A percentile compares a stretch with the other conserved stretches of the same genome.
Evolutionary conservation across 2,888 invertebrate species (phyloP).

Genomic region (Hypercompe scribonia): DNA sequence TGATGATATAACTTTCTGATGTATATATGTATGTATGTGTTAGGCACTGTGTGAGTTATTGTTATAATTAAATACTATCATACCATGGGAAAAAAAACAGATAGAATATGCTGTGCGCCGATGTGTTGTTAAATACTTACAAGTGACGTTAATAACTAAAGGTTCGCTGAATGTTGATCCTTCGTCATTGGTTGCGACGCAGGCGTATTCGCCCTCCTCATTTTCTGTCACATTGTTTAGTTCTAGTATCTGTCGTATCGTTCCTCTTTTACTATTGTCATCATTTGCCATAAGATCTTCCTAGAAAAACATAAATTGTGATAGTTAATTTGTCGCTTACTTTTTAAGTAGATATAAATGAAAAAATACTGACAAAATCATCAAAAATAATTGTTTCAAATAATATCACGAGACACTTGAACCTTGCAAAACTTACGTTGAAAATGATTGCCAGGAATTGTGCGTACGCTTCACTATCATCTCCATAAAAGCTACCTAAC

Average conservation of each 20-base stretch:
- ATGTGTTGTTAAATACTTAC: constrained; percentile 57
- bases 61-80: too few species aligned
- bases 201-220: constrained; percentile 76
- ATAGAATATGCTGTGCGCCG: not conserved
- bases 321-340: not conserved
- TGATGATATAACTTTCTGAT: too few species aligned
- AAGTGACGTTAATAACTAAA: constrained; percentile 69
- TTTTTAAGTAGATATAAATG: not conserved
- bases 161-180: constrained; percentile 73
- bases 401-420: not conserved
- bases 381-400: too few species aligned
- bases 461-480: not conserved
- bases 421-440: not conserved
- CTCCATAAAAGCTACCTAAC: not conserved
- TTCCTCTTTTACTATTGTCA: constrained; percentile 51
- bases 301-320: constrained; percentile 53
- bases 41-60: too few species aligned
- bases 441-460: not conserved
- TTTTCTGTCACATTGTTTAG: constrained; percentile 63
- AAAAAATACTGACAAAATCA: not conserved
- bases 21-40: too few species aligned
- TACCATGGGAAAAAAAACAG: too few species aligned
- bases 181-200: constrained; percentile 74
- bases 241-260: constrained; percentile 62
- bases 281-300: constrained; percentile 63